Percentiles rank a stretch among this genome's conserved stretches.
phyloP scores from a whole-genome alignment of 1,140 invertebrate species.

The Zophobas morio region DNA sequence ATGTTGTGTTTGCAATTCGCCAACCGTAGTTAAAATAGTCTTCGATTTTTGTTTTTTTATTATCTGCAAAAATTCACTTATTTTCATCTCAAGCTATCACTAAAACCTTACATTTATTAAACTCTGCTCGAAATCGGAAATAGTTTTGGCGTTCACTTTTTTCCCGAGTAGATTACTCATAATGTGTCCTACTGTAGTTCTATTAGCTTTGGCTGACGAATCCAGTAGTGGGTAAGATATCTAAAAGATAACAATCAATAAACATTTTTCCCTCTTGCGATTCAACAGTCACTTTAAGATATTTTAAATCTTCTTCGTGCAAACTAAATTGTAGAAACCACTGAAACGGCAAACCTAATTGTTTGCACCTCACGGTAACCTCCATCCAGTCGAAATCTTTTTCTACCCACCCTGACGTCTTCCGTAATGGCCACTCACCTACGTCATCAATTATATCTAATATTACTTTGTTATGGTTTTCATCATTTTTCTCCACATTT shows the following conservation, averaged over 20 bases:
- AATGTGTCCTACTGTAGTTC: background rate
- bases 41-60: background rate
- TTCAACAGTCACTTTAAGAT: constrained; percentile 19
- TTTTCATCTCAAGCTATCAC: background rate
- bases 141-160: background rate
- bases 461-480: background rate
- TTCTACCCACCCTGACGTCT: constrained; percentile 80
- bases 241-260: background rate
- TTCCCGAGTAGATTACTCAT: background rate
- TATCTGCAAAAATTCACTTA: background rate
- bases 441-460: constrained; percentile 71
- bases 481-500: constrained; percentile 30
- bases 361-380: constrained; percentile 81
- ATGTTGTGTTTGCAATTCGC: constrained; percentile 24
- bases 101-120: background rate
- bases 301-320: constrained; percentile 15
- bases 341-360: constrained; percentile 69
- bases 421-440: constrained; percentile 90
- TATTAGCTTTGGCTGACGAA: background rate
- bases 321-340: constrained; percentile 21
- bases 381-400: constrained; percentile 78
- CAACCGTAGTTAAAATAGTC: background rate
- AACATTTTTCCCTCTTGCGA: background rate
- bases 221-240: background rate
- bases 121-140: background rate